A percentile compares a stretch with the other conserved stretches of the same genome.
These are phyloP conservation scores for Neofelis nebulosa DNA, from an alignment of 2,113 vertebrate species.

Conservation along the genomic window DNA sequence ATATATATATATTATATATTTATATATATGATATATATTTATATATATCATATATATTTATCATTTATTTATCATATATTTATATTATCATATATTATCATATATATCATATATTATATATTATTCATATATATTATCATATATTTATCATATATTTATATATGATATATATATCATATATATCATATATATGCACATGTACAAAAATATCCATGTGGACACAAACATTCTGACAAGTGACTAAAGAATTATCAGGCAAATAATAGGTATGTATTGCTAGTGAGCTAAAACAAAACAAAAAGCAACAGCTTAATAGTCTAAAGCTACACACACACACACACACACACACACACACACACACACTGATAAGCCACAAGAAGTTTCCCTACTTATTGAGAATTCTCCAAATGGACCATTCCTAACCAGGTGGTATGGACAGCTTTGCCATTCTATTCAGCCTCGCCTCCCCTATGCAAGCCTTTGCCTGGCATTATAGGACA, in stretches of 20 bases:
- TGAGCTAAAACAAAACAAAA: neutral
- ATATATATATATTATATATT: too few relatives aligned
- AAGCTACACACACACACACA: neutral
- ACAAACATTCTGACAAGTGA: neutral
- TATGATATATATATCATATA: too few relatives aligned
- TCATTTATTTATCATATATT: too few relatives aligned
- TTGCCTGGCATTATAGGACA: neutral
- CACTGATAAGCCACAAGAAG: neutral
- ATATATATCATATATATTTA: too few relatives aligned
- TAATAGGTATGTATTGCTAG: neutral
- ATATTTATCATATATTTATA: too few relatives aligned
- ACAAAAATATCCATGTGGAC: neutral
- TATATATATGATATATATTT: too few relatives aligned
- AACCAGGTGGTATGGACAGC: neutral
- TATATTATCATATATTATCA: too few relatives aligned
- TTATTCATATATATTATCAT: too few relatives aligned
- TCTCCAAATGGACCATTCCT: neutral
- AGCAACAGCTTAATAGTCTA: neutral
- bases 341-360: too few relatives aligned
- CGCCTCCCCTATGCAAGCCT: neutral
- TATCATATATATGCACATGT: neutral
- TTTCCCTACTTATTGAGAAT: neutral
- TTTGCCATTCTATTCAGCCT: neutral
- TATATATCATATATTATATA: too few relatives aligned
- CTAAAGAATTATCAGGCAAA: neutral